phyloP scores from a whole-genome alignment of 2,888 invertebrate species.

The Blomia tropicalis region DNA sequence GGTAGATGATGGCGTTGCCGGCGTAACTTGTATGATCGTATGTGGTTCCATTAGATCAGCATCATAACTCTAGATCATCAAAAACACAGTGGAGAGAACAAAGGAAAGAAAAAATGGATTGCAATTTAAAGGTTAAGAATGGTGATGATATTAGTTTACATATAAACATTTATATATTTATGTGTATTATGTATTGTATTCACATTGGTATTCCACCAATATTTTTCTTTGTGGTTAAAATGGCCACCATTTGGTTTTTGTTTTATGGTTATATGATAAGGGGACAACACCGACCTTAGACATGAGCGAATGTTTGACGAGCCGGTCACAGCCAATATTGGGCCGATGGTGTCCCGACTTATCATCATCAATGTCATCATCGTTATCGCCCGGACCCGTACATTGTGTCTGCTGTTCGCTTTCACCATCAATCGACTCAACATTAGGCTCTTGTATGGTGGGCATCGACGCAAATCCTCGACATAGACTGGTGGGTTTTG shows the following conservation, averaged over 20 bases:
- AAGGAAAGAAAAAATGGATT: not conserved
- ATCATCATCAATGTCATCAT: not conserved
- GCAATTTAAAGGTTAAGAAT: not conserved
- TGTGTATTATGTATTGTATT: too few species aligned
- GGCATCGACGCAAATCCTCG: slow-evolving; percentile 27
- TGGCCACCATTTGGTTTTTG: too few species aligned
- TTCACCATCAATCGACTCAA: not conserved
- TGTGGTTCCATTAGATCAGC: slow-evolving; percentile 28
- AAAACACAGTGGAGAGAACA: not conserved
- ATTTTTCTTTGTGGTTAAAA: too few species aligned
- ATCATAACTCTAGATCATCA: slow-evolving; percentile 18
- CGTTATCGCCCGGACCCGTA: not conserved
- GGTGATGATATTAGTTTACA: not conserved
- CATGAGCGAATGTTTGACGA: not conserved
- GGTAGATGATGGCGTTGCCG: slow-evolving; percentile 26
- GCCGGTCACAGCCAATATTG: not conserved
- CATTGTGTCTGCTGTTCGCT: not conserved
- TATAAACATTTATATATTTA: not conserved
- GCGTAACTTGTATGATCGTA: slow-evolving; percentile 31
- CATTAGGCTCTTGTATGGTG: slow-evolving; percentile 23
- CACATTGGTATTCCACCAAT: too few species aligned
- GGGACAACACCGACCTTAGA: not conserved
- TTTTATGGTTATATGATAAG: too few species aligned
- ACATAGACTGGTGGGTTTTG: slow-evolving; percentile 17
- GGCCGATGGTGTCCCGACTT: not conserved